Percentiles rank a stretch among this genome's conserved stretches.
These are phyloP conservation scores for Mycogona germanica DNA, from an alignment of 2,888 invertebrate genomes.

Conservation along the genomic window DNA sequence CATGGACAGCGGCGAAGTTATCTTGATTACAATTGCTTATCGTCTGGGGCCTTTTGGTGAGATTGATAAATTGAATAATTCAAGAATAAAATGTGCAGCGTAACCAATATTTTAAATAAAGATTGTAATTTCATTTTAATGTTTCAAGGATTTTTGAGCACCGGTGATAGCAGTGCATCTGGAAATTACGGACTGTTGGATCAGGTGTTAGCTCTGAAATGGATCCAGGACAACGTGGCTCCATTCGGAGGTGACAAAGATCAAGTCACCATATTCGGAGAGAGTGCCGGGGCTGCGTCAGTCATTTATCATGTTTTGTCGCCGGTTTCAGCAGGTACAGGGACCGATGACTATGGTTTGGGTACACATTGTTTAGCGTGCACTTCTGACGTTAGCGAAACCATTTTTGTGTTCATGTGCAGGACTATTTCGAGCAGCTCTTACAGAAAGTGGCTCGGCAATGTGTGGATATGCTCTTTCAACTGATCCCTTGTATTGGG, in stretches of 20 bases:
- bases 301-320: constrained; percentile 2
- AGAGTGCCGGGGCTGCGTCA: constrained; percentile 6
- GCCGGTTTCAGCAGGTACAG: not conserved
- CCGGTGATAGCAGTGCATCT: constrained; percentile 1
- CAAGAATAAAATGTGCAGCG: too few relatives aligned
- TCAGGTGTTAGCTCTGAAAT: constrained; percentile 2
- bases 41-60: too few relatives aligned
- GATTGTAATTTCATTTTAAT: too few relatives aligned
- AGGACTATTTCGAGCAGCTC: not conserved
- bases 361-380: not conserved
- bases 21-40: too few relatives aligned
- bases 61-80: too few relatives aligned
- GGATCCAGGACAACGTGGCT: constrained; percentile 6
- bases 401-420: too few relatives aligned
- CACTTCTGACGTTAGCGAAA: too few relatives aligned
- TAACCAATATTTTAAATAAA: too few relatives aligned
- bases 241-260: constrained; percentile 10
- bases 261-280: constrained; percentile 9
- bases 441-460: not conserved
- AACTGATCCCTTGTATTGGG: not conserved
- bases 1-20: too few relatives aligned
- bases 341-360: not conserved
- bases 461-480: not conserved
- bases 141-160: constrained; percentile 11
- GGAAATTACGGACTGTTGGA: constrained; percentile 12